A percentile compares a stretch with the other conserved stretches of the same genome.
phyloP scores from a whole-genome alignment of 2,113 vertebrate genomes.

The Peromyscus polionotus region DNA sequence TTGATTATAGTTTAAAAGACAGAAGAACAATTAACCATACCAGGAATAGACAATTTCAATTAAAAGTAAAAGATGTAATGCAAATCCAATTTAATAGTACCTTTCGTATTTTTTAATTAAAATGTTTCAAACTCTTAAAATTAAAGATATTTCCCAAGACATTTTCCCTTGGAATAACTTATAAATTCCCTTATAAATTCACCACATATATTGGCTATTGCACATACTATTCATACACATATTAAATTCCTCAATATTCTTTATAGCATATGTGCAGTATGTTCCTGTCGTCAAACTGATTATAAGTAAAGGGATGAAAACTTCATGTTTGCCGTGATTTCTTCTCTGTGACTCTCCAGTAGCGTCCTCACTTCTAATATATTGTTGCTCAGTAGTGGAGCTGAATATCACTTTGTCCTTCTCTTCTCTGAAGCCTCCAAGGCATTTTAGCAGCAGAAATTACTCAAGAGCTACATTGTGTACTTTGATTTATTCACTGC shows the following conservation, averaged over 20 bases:
- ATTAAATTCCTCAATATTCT: background rate
- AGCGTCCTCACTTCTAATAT: background rate
- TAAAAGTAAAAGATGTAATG: background rate
- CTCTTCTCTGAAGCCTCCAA: constrained; percentile 8
- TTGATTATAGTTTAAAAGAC: background rate
- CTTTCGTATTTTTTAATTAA: background rate
- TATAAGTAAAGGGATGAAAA: background rate
- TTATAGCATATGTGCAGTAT: background rate
- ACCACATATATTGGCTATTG: background rate
- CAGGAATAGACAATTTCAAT: background rate
- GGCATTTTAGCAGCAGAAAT: constrained; percentile 40
- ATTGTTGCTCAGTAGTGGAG: background rate
- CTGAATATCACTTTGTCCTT: constrained; percentile 39
- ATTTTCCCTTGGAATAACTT: constrained; percentile 27
- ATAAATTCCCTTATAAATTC: background rate
- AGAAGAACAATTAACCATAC: background rate
- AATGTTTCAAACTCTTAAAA: background rate
- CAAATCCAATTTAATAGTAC: background rate
- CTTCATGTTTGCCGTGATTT: background rate
- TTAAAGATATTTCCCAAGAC: background rate
- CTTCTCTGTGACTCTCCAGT: background rate
- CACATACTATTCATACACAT: background rate
- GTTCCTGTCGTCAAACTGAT: background rate
- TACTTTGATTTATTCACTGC: constrained; percentile 74
- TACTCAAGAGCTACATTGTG: constrained; percentile 54